Conservation (phyloP, 1,140 invertebrate species). For the Drosophila kikkawai region DNA sequence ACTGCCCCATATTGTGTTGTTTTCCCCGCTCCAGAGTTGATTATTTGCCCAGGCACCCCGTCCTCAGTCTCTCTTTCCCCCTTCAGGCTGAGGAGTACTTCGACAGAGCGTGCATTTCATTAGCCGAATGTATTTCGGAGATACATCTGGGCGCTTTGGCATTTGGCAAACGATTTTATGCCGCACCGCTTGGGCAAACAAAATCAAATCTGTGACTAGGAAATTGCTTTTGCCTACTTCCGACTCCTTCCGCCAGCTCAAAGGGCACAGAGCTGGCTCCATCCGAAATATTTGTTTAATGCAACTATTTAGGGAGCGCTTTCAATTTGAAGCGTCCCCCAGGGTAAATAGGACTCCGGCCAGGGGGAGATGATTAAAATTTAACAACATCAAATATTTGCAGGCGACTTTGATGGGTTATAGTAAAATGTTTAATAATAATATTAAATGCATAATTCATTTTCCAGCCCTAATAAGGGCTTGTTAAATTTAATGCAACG, state of each 20-base stretch:
- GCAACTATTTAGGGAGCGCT: constrained; percentile 54
- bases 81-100: constrained; percentile 5
- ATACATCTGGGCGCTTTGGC: constrained; percentile 53
- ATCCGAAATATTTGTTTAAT: constrained; percentile 50
- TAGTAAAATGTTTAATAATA: constrained; percentile 48
- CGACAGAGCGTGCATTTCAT: constrained; percentile 67
- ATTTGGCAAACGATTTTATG: constrained; percentile 48
- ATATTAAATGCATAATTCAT: constrained; percentile 64
- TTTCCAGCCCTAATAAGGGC: constrained; percentile 55
- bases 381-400: constrained; percentile 53
- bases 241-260: constrained; percentile 19
- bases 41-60: constrained; percentile 53
- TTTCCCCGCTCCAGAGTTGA: constrained; percentile 25
- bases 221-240: constrained; percentile 70
- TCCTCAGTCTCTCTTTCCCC: not conserved
- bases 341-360: constrained; percentile 5
- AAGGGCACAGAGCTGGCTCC: constrained; percentile 4
- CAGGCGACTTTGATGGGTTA: constrained; percentile 42
- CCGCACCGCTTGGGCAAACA: constrained; percentile 56
- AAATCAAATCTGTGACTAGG: constrained; percentile 66
- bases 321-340: constrained; percentile 49
- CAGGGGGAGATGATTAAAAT: constrained; percentile 44
- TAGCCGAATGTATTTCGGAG: constrained; percentile 69
- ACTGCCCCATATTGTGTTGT: constrained; percentile 65
- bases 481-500: constrained; percentile 66